Base-by-base conservation (phyloP, 2,888 invertebrate species). In the Schizaphis graminum region DNA sequence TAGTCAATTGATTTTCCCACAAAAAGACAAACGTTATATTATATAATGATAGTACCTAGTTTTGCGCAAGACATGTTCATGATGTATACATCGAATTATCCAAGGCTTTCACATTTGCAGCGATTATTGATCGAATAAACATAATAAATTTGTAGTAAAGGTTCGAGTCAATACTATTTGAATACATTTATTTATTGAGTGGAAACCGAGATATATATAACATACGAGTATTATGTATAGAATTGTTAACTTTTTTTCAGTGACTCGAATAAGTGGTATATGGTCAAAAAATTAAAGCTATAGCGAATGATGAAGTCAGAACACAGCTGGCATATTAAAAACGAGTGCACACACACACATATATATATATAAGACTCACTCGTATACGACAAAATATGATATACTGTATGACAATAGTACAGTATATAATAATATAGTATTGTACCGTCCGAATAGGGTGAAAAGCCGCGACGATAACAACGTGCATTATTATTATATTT, bases 401-500 rank as follows among this genome's bases (percentile, higher is more conserved):
- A 26, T 47, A 47, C 47, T 44, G 28, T 44, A 44, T 1, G 44
- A 26, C 85, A 85, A 85, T 44, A 44, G 3, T 11, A 44, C 13
- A 8, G 13, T 44, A 44, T 67, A 67, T 67, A 26, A 53, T 53
- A 53, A 67, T 67, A 67, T 53, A 21, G 21, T 53, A 53, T 77
- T 21, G 21, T 24, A 77, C 28, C 86, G 86, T 28, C 47, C 47
- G 21, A 87, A 44, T 44, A 87, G 47, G 86, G 86, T 28, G 86
- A 28, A 86, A 86, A 86, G 86, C 86, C 86, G 28, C 28, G 86
- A 87, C n/a, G 86, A 87, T 87, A 87, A 86, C 47, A 86, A 87
- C 86, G 47, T 0, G 44, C 85, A 44, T 41, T 86, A 77, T 77
- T 77, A 77, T 77, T 77, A 77, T 77, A 35, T 77, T 77, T 77